Conservation (phyloP, 1,140 invertebrate species). For the Forficula auricularia region DNA sequence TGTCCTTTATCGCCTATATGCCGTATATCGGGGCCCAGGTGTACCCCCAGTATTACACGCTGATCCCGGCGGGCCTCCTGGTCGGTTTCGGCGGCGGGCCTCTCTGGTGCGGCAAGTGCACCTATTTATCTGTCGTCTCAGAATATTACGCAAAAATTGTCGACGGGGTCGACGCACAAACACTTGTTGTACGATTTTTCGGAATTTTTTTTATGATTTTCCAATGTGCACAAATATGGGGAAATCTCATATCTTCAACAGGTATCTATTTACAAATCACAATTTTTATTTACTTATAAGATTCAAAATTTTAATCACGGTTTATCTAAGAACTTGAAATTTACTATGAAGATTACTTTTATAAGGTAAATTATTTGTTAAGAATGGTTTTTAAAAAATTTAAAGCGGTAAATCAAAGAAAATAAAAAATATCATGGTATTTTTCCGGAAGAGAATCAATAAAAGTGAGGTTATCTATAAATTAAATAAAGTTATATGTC, state of each 20-base stretch:
- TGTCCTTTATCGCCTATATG: conserved; percentile 72
- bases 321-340: conserved; percentile 17
- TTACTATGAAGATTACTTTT: too few relatives aligned
- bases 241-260: conserved; percentile 77
- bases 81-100: conserved; percentile 75
- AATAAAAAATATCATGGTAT: too few relatives aligned
- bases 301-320: too few relatives aligned
- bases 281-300: conserved; percentile 5
- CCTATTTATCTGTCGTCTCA: conserved; percentile 64
- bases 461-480: too few relatives aligned
- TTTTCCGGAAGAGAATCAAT: too few relatives aligned
- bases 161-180: conserved; percentile 38
- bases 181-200: conserved; percentile 67
- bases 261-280: conserved; percentile 25
- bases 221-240: conserved; percentile 82
- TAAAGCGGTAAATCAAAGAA: too few relatives aligned
- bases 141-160: conserved; percentile 50
- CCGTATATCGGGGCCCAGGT: conserved; percentile 75
- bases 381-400: too few relatives aligned
- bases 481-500: too few relatives aligned
- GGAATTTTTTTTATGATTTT: conserved; percentile 87
- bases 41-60: conserved; percentile 60
- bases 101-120: conserved; percentile 79
- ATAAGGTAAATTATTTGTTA: too few relatives aligned
- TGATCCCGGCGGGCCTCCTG: conserved; percentile 68